A percentile compares a stretch with the other conserved stretches of the same genome.
These are phyloP conservation scores for Misgurnus anguillicaudatus DNA, from an alignment of 2,113 vertebrate genomes.

Conservation along the genomic window DNA sequence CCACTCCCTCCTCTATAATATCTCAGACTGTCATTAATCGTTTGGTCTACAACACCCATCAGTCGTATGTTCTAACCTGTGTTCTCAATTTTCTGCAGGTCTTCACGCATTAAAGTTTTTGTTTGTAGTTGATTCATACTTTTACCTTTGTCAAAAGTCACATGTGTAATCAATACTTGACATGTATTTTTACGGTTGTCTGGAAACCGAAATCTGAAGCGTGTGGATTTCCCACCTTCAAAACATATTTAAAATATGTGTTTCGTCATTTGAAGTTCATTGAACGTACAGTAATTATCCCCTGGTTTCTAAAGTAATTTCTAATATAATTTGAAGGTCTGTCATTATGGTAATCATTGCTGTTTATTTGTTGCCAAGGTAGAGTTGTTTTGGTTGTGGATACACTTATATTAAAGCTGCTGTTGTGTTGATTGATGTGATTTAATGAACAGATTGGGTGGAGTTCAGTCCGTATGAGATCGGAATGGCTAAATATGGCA, in stretches of 20 bases:
- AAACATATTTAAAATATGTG: slow-evolving; percentile 6
- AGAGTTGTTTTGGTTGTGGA: not conserved
- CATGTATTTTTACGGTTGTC: not conserved
- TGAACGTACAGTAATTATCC: not conserved
- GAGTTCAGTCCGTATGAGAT: slow-evolving; percentile 97
- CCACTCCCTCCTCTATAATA: slow-evolving; percentile 17
- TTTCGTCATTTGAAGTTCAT: not conserved
- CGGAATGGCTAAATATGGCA: slow-evolving; percentile 98
- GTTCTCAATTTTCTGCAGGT: not conserved
- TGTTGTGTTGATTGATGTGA: slow-evolving; percentile 18
- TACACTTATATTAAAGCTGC: not conserved
- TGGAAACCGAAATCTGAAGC: not conserved
- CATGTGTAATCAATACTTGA: not conserved
- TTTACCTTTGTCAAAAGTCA: not conserved
- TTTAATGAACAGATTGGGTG: slow-evolving; percentile 88
- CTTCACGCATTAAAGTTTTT: not conserved
- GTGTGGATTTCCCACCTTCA: not conserved
- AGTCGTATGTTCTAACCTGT: not conserved
- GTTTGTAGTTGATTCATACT: not conserved
- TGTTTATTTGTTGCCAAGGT: not conserved
- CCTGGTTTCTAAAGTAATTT: not conserved
- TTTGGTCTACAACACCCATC: not conserved
- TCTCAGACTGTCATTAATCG: slow-evolving; percentile 1
- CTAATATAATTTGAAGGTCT: not conserved
- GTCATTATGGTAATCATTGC: not conserved